These are phyloP conservation scores for Xestia rhomboidea DNA, from an alignment of 2,888 invertebrate species.

Conservation along the genomic window DNA sequence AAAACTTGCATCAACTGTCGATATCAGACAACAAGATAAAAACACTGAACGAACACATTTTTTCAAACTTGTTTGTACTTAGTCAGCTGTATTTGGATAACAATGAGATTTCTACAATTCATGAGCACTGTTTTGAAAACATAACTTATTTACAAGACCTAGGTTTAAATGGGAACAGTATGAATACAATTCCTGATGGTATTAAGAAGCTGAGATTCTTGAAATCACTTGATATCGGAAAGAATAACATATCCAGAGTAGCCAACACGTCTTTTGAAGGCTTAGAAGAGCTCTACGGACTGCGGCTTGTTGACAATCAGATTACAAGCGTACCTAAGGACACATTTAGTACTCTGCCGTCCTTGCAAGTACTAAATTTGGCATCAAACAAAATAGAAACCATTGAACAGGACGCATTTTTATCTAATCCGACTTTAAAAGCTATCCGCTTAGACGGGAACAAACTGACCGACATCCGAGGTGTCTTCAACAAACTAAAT, in stretches of 20 bases:
- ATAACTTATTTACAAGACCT: slow-evolving; percentile 94
- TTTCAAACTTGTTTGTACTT: slow-evolving; percentile 93
- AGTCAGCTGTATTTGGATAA: slow-evolving; percentile 94
- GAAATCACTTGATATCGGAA: slow-evolving; percentile 94
- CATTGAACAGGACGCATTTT: slow-evolving; percentile 94
- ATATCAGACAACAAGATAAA: slow-evolving; percentile 93
- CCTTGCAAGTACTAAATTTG: slow-evolving; percentile 94
- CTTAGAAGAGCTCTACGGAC: slow-evolving; percentile 93
- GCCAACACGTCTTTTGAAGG: slow-evolving; percentile 94
- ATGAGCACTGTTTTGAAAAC: slow-evolving; percentile 93
- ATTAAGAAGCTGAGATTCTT: slow-evolving; percentile 92
- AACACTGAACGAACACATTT: slow-evolving; percentile 92
- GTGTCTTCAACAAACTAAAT: slow-evolving; percentile 93
- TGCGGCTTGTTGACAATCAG: slow-evolving; percentile 95
- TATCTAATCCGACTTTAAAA: slow-evolving; percentile 93
- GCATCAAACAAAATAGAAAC: slow-evolving; percentile 94
- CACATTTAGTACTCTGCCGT: slow-evolving; percentile 93
- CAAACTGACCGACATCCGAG: slow-evolving; percentile 93
- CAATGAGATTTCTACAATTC: slow-evolving; percentile 92
- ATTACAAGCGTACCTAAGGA: slow-evolving; percentile 93
- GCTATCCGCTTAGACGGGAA: slow-evolving; percentile 95
- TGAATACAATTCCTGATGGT: slow-evolving; percentile 92
- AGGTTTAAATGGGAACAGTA: slow-evolving; percentile 93
- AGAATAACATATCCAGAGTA: slow-evolving; percentile 94
- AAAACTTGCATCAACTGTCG: slow-evolving; percentile 94